Evolutionary conservation across 2,888 invertebrate genomes (phyloP), one percentile per base, ranked within the genome.

Genomic region (Blomia tropicalis): DNA sequence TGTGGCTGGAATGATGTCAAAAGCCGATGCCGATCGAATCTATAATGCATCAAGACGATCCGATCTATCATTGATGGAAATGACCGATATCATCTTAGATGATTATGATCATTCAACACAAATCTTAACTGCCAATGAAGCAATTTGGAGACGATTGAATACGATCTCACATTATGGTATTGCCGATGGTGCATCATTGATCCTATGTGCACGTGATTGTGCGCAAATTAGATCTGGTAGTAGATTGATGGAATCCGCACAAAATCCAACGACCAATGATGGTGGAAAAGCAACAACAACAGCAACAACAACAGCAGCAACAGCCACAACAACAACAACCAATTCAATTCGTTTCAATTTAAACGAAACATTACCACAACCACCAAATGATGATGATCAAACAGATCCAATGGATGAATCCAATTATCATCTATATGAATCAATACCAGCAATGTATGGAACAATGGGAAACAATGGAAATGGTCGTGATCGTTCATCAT

Each of bases 151-250:
- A 63, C 62, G 62, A 27, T 4, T 64, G 7, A 64, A 64, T 43
- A 64, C 62, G 23, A 76, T 95, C 60, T 84, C 86, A 2, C 92
- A 92, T 76, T 95, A 93, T 73, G 90, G 91, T 23, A 87, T 95
- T 17, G 89, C 88, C 72, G 90, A 92, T 73, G 88, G 89, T n/a
- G 90, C 92, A 1, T 84, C 91, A 4, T 88, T 93, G 87, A 88
- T 89, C 11, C 77, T 93, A 19, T 44, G 54, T 19, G 22, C 62
- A 30, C 17, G 87, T 44, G 63, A 54, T 32, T 29, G 32, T 36
- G 25, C 32, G 36, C 22, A 23, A 17, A 19, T 19, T 14, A n/a
- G n/a, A n/a, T n/a, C n/a, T n/a, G n/a, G n/a, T n/a, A n/a, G n/a
- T n/a, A n/a, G n/a, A n/a, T 47, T 19, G 22, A 14, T 4, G 22